Percentiles rank a stretch among this genome's conserved stretches.
Conservation (phyloP, 30 jellyfish, hydroid and myxozoan genomes). For the Catostylus mosaicus region DNA sequence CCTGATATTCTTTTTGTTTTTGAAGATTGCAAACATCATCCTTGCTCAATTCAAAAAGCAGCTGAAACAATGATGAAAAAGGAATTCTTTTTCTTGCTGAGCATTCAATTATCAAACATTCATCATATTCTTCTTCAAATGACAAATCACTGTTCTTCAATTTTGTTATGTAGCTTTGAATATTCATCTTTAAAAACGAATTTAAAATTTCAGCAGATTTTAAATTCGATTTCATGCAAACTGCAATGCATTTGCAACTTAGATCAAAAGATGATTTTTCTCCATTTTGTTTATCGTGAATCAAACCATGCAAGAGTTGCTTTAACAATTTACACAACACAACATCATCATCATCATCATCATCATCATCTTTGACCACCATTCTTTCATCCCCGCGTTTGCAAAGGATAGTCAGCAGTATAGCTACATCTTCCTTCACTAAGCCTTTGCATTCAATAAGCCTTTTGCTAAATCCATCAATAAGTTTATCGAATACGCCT, state of each 20-base stretch:
- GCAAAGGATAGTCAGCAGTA: neutral
- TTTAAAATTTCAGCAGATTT: constrained; percentile 1
- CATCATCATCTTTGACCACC: neutral
- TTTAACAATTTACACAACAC: neutral
- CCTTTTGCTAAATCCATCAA: neutral
- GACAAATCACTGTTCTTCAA: constrained; percentile 1
- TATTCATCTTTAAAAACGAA: neutral
- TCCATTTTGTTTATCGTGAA: neutral
- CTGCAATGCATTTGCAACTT: constrained; percentile 3
- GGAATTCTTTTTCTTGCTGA: neutral
- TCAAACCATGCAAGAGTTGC: neutral
- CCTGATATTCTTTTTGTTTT: neutral
- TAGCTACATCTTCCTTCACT: constrained; percentile 8
- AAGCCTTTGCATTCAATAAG: neutral
- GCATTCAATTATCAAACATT: neutral
- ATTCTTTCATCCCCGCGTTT: neutral
- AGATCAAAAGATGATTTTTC: neutral
- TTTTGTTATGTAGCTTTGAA: neutral
- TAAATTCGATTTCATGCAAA: neutral
- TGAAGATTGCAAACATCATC: neutral
- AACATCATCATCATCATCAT: neutral
- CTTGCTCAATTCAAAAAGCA: constrained; percentile 4
- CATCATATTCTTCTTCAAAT: neutral
- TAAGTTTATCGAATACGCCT: neutral
- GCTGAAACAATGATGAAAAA: constrained; percentile 4